Percentiles rank a stretch among this genome's conserved stretches.
These are phyloP conservation scores for Hedychridium roseum DNA, from an alignment of 2,888 invertebrate species.

Conservation along the genomic window DNA sequence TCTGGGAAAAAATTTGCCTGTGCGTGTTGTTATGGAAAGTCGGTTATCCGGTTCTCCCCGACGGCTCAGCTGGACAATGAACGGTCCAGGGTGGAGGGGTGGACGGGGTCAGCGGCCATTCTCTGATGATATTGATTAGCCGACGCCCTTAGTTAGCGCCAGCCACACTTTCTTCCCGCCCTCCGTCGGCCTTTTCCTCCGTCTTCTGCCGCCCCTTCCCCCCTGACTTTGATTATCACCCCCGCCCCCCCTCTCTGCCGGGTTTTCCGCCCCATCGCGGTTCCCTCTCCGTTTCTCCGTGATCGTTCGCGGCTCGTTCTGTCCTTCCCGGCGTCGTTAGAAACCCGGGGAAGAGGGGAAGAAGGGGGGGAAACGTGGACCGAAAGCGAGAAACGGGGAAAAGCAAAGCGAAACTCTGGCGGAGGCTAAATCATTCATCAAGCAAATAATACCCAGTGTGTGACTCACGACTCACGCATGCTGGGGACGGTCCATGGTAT, in stretches of 20 bases:
- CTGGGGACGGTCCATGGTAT: conserved; percentile 32
- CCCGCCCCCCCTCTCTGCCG: conserved; percentile 20
- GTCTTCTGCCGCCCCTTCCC: conserved; percentile 25
- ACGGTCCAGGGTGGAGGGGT: conserved; percentile 29
- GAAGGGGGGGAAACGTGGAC: conserved; percentile 5
- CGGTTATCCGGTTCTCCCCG: too few relatives aligned
- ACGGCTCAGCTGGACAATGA: conserved; percentile 29
- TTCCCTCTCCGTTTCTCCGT: conserved; percentile 14
- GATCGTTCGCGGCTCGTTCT: conserved; percentile 24
- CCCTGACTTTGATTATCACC: conserved; percentile 20
- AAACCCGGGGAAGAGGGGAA: conserved; percentile 2
- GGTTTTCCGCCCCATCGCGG: conserved; percentile 18
- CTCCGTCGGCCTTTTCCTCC: conserved; percentile 31
- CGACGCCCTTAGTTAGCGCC: conserved; percentile 63
- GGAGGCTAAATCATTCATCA: conserved; percentile 56
- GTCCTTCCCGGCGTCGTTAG: conserved; percentile 24
- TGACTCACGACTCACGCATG: conserved; percentile 47
- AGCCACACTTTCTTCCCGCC: conserved; percentile 51
- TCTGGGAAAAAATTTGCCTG: too few relatives aligned
- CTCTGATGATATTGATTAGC: conserved; percentile 62
- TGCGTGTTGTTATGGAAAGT: too few relatives aligned
- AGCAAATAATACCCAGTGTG: conserved; percentile 51
- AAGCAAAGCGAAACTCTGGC: conserved; percentile 19
- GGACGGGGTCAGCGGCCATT: conserved; percentile 51
- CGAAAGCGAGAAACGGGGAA: conserved; percentile 11